Percentiles rank a stretch among this genome's conserved stretches.
phyloP scores from a whole-genome alignment of 2,888 invertebrate genomes.

The Hydroisotoma schaefferi region DNA sequence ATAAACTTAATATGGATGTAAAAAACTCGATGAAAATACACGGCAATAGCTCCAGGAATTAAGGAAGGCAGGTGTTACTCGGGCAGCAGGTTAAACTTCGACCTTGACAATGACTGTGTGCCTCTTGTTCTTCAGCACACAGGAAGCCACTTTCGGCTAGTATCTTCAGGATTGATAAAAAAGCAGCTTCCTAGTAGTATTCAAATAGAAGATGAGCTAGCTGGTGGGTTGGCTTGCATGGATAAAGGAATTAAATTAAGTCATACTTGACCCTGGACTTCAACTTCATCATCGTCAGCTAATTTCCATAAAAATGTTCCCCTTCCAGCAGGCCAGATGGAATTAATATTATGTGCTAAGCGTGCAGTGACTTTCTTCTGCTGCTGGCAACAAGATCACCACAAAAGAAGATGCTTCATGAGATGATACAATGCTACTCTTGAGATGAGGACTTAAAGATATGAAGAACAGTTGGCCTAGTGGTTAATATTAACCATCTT shows the following conservation, averaged over 20 bases:
- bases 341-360: neutral
- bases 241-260: neutral
- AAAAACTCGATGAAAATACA: too few species aligned
- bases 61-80: conserved; percentile 47
- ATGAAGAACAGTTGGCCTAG: too few species aligned
- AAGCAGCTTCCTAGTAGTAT: neutral
- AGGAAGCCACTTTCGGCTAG: conserved; percentile 4
- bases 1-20: too few species aligned
- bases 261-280: conserved; percentile 5
- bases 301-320: conserved; percentile 5
- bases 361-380: conserved; percentile 2
- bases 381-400: too few species aligned
- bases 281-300: conserved; percentile 3
- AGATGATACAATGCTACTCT: too few species aligned
- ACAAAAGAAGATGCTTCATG: too few species aligned
- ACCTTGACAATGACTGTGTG: conserved; percentile 45
- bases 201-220: too few species aligned
- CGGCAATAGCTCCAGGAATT: too few species aligned
- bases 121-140: neutral
- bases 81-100: conserved; percentile 47
- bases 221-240: too few species aligned
- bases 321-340: conserved; percentile 1
- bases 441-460: too few species aligned
- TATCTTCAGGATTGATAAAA: neutral
- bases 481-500: too few species aligned